Evolutionary conservation across 2,888 invertebrate species (phyloP), one percentile per base, ranked within the genome.

Genomic region (Phengaris alcon): DNA sequence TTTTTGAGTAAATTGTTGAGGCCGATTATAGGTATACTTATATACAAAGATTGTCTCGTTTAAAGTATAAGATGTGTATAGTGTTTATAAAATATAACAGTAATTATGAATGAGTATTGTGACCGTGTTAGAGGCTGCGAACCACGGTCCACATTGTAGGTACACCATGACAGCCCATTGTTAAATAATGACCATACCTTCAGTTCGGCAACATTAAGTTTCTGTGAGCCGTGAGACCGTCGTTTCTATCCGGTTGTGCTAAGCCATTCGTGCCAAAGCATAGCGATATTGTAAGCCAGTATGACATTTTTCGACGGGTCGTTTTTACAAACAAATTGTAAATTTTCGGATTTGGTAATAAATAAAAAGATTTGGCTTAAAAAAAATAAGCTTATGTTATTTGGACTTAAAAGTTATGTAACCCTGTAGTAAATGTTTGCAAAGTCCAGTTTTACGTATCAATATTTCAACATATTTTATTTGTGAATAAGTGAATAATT

Each of bases 51-150:
- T 22, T 22, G 22, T 22, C 22, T 22, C 22, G 22, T 22, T 22
- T 22, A 22, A 22, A 22, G 22, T 22, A 0, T 22, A 22, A 22
- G 22, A 35, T 35, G 35, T 35, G 35, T 35, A 35, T 35, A 3
- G 35, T 35, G 35, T 35, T 35, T 35, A 35, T 55, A n/a, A 4
- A 55, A 2, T 35, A 35, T 12, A 35, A 35, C 6, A 44, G 64
- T 22, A 35, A 64, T 64, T 64, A 12, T 44, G 44, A 64, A 64
- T 64, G 64, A 64, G 64, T 35, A 64, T 64, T 64, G 12, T 64
- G 64, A 44, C 64, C 35, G 64, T 44, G 64, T 35, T 1, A 12
- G 52, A 64, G 64, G 64, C 35, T 35, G 64, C 35, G 35, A 13
- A 59, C 35, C 35, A 2, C 52, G 35, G 15, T 8, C 35, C 4